Percentiles rank a stretch among this genome's conserved stretches.
phyloP scores from a whole-genome alignment of 2,113 vertebrate species.

The Dicentrarchus labrax region DNA sequence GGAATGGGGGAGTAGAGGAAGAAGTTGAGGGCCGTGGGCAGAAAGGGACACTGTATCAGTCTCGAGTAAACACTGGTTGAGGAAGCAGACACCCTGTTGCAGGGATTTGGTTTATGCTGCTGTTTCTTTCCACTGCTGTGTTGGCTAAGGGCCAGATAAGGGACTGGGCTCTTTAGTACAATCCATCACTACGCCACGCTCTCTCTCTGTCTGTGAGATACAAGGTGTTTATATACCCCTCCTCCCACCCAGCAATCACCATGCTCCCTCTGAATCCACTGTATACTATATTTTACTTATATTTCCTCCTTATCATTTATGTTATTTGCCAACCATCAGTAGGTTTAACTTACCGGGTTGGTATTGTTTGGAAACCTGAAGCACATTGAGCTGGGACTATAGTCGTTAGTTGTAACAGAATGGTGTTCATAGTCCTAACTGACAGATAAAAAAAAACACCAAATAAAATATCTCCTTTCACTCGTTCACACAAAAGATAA shows the following conservation, averaged over 20 bases:
- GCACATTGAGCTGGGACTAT: background rate
- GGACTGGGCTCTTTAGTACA: constrained; percentile 12
- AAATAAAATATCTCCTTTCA: constrained; percentile 40
- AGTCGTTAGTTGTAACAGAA: background rate
- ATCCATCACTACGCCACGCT: constrained; percentile 46
- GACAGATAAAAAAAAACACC: constrained; percentile 37
- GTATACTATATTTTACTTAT: background rate
- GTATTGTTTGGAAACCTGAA: background rate
- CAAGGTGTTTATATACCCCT: background rate
- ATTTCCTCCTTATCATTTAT: background rate
- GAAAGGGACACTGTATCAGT: background rate
- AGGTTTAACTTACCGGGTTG: background rate
- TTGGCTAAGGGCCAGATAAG: constrained; percentile 41
- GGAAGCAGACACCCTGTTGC: constrained; percentile 28
- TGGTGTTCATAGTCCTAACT: constrained; percentile 3
- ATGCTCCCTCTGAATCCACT: background rate
- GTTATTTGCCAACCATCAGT: background rate
- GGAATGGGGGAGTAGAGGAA: background rate
- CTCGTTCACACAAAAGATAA: constrained; percentile 56
- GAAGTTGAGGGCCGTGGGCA: background rate
- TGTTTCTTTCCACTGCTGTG: constrained; percentile 45
- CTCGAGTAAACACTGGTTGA: constrained; percentile 5
- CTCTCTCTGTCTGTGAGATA: background rate
- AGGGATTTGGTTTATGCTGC: constrained; percentile 45
- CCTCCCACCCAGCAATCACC: background rate